These are phyloP conservation scores for Natator depressus DNA, from an alignment of 2,113 vertebrate species.

Conservation along the genomic window DNA sequence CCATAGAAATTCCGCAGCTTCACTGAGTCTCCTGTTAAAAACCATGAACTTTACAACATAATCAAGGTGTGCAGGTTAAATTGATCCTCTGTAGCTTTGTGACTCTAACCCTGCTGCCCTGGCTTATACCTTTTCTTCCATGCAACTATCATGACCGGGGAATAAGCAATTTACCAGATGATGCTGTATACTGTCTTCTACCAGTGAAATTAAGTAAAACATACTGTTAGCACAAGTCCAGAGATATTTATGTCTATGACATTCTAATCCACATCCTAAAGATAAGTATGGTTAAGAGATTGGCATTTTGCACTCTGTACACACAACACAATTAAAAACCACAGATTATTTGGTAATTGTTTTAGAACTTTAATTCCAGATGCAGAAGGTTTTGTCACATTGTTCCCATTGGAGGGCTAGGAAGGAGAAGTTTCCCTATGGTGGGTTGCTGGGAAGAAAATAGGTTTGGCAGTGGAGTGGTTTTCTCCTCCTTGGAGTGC, in stretches of 20 bases:
- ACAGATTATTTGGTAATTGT: background rate
- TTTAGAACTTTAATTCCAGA: constrained; percentile 24
- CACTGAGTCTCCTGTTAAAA: background rate
- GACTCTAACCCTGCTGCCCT: background rate
- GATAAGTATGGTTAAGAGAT: background rate
- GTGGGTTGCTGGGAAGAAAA: background rate
- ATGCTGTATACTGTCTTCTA: background rate
- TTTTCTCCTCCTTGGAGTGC: too few species aligned
- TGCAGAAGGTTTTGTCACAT: constrained; percentile 32
- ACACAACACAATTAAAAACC: background rate
- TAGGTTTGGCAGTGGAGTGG: background rate
- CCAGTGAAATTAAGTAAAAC: background rate
- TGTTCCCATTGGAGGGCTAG: background rate
- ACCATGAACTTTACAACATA: background rate
- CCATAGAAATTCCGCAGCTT: background rate
- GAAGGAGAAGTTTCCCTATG: background rate
- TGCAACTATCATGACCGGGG: background rate
- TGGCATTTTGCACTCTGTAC: rapidly evolving
- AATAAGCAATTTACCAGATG: background rate
- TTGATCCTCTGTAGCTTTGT: constrained; percentile 13
- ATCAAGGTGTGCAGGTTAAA: background rate
- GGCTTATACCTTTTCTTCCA: background rate
- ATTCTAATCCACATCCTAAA: constrained; percentile 12
- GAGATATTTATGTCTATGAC: background rate
- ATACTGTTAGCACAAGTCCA: background rate